Evolutionary conservation across 2,888 invertebrate species (phyloP).

Genomic region (Lingula anatina): DNA sequence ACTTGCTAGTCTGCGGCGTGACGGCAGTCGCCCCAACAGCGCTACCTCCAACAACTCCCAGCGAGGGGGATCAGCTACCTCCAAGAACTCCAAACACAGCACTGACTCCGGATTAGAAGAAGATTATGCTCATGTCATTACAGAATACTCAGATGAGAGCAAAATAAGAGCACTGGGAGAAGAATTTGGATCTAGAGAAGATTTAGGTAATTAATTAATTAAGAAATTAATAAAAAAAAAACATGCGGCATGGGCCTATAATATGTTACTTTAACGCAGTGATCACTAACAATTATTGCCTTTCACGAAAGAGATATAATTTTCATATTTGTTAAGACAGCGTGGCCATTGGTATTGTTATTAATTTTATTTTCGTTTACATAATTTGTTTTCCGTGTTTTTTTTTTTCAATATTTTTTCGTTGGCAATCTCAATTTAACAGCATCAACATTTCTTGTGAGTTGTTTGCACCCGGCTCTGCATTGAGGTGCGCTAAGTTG

Average conservation of each 20-base stretch:
- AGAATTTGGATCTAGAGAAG: slow-evolving; percentile 23
- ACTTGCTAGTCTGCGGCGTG: slow-evolving; percentile 18
- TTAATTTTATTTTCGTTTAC: too few species aligned
- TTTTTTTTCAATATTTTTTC: too few species aligned
- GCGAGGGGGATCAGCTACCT: slow-evolving; percentile 37
- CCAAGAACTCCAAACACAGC: slow-evolving; percentile 35
- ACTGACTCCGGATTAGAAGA: slow-evolving; percentile 39
- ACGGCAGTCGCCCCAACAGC: too few species aligned
- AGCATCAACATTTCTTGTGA: too few species aligned
- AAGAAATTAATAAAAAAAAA: not conserved
- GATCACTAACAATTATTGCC: not conserved
- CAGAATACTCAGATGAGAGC: slow-evolving; percentile 31
- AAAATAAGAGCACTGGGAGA: slow-evolving; percentile 25
- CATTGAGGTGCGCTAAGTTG: too few species aligned
- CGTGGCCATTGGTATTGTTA: too few species aligned
- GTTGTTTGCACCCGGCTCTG: too few species aligned
- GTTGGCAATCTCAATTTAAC: too few species aligned
- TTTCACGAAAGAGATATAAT: too few species aligned
- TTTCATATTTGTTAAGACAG: too few species aligned
- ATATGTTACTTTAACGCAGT: not conserved
- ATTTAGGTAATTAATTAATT: slow-evolving; percentile 33
- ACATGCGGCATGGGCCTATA: not conserved
- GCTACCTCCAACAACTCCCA: slow-evolving; percentile 19
- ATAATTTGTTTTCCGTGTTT: too few species aligned
- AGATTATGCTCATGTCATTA: slow-evolving; percentile 30